A percentile compares a stretch with the other conserved stretches of the same genome.
Conservation (phyloP, 2,888 invertebrate genomes). For the Apoda limacodes region DNA sequence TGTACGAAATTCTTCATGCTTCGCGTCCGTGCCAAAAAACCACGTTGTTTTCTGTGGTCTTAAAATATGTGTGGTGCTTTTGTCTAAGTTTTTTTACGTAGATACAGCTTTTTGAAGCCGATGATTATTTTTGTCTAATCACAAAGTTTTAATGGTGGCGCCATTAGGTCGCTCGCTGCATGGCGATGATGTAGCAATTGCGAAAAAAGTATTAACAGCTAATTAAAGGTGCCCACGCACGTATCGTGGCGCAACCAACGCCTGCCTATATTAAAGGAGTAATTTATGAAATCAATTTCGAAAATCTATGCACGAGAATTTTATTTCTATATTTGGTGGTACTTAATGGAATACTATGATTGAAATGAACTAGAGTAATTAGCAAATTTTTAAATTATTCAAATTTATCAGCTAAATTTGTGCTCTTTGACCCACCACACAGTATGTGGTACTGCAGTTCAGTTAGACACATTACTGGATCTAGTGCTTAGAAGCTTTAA, state of each 20-base stretch:
- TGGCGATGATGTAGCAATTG: constrained; percentile 43
- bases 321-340: constrained; percentile 12
- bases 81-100: too few relatives aligned
- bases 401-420: constrained; percentile 6
- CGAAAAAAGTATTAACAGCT: constrained; percentile 56
- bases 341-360: constrained; percentile 4
- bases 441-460: too few relatives aligned
- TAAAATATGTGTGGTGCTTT: too few relatives aligned
- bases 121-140: too few relatives aligned
- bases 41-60: too few relatives aligned
- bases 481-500: too few relatives aligned
- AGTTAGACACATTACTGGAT: too few relatives aligned
- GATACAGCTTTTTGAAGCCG: too few relatives aligned
- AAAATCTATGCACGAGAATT: constrained; percentile 2
- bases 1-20: too few relatives aligned
- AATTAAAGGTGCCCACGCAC: constrained; percentile 67
- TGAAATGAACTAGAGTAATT: not conserved
- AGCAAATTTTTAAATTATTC: constrained; percentile 4
- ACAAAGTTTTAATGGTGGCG: too few relatives aligned
- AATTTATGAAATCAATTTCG: constrained; percentile 38
- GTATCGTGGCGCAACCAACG: constrained; percentile 49
- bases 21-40: too few relatives aligned
- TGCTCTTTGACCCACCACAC: constrained; percentile 9
- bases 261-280: constrained; percentile 47
- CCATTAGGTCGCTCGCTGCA: constrained; percentile 20